These are phyloP conservation scores for Otis tarda DNA, from an alignment of 2,113 vertebrate genomes.

Conservation along the genomic window DNA sequence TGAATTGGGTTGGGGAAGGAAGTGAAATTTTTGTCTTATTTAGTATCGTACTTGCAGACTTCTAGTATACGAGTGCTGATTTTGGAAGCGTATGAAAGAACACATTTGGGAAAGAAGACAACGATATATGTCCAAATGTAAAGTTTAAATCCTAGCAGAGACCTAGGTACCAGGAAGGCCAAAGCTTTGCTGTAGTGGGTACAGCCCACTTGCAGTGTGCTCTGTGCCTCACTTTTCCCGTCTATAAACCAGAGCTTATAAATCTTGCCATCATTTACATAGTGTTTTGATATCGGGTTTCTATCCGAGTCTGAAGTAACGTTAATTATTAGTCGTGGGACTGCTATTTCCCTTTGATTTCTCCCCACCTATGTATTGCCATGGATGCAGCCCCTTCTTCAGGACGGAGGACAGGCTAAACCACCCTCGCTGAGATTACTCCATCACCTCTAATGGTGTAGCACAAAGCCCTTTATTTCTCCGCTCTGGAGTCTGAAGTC, in stretches of 20 bases:
- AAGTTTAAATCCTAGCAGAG: background rate
- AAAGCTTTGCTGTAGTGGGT: background rate
- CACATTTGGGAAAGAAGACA: background rate
- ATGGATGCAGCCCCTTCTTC: slow-evolving; percentile 26
- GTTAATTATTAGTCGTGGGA: slow-evolving; percentile 52
- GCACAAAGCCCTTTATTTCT: slow-evolving; percentile 47
- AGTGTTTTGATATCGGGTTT: slow-evolving; percentile 50
- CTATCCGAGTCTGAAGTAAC: slow-evolving; percentile 47
- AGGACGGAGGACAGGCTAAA: slow-evolving; percentile 3
- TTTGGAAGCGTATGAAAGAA: background rate
- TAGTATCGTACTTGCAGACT: background rate
- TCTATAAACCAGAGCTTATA: slow-evolving; percentile 11
- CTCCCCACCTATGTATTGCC: slow-evolving; percentile 26
- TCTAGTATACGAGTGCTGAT: background rate
- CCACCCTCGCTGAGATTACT: slow-evolving; percentile 28
- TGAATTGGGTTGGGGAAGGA: background rate
- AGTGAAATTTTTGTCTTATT: background rate
- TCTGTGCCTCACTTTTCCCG: background rate
- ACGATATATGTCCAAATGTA: background rate
- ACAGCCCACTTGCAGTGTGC: background rate
- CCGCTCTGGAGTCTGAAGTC: slow-evolving; percentile 35
- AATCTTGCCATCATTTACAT: slow-evolving; percentile 53
- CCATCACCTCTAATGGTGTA: slow-evolving; percentile 49
- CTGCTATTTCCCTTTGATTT: slow-evolving; percentile 55
- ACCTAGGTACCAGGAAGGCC: background rate